phyloP scores from a whole-genome alignment of 2,888 invertebrate species.

The Synergus laeviventris region DNA sequence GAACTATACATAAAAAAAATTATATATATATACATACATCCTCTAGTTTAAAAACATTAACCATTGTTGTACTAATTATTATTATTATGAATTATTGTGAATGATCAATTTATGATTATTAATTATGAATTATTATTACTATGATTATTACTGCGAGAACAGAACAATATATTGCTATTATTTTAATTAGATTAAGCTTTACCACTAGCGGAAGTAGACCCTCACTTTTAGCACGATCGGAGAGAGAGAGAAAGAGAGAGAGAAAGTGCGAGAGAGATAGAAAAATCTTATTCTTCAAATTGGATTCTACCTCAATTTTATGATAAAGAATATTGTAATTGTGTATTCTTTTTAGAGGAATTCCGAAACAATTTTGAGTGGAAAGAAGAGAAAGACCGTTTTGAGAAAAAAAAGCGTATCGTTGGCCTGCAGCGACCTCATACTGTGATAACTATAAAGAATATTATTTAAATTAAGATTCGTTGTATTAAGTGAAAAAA shows the following conservation, averaged over 20 bases:
- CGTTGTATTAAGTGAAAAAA: constrained; percentile 63
- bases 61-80: constrained; percentile 73
- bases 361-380: constrained; percentile 41
- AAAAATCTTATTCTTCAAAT: constrained; percentile 65
- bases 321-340: constrained; percentile 57
- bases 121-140: constrained; percentile 58
- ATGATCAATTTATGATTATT: constrained; percentile 32
- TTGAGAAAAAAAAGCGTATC: constrained; percentile 53
- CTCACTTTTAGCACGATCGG: constrained; percentile 70
- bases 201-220: constrained; percentile 71
- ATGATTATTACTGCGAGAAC: constrained; percentile 60
- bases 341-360: constrained; percentile 37
- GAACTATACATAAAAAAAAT: constrained; percentile 54
- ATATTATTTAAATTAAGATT: constrained; percentile 74
- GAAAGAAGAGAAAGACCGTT: constrained; percentile 41
- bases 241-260: constrained; percentile 33
- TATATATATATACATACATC: constrained; percentile 64
- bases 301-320: constrained; percentile 72
- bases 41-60: constrained; percentile 69
- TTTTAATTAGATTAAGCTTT: constrained; percentile 70
- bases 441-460: constrained; percentile 75
- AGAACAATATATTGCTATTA: constrained; percentile 66
- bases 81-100: constrained; percentile 50
- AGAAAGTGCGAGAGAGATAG: constrained; percentile 2
- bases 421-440: constrained; percentile 74